Conservation (phyloP, 2,113 vertebrate species). For the Oryzias celebensis region DNA sequence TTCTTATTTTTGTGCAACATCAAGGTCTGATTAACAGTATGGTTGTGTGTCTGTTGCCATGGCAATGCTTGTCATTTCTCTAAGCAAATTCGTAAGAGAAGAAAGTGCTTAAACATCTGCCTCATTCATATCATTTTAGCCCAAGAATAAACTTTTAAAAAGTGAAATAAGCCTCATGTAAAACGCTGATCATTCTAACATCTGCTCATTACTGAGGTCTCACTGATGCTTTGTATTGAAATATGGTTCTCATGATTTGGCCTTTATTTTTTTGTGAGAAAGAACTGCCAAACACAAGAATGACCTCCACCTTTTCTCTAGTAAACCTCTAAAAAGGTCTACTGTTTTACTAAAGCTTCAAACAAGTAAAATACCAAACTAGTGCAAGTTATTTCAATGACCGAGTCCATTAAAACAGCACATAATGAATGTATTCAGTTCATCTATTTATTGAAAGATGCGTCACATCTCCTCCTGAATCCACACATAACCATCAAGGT, state of each 20-base stretch:
- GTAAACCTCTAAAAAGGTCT: too few relatives aligned
- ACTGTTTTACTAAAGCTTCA: too few relatives aligned
- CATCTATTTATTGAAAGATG: slow-evolving; percentile 1
- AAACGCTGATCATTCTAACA: too few relatives aligned
- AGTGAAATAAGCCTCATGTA: too few relatives aligned
- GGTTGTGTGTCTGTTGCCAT: background rate
- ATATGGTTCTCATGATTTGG: too few relatives aligned
- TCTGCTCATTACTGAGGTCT: too few relatives aligned
- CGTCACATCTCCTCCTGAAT: background rate
- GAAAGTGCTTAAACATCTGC: background rate
- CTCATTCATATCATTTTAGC: background rate
- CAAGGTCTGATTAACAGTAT: background rate
- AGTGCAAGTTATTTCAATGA: background rate
- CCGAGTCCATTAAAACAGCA: background rate
- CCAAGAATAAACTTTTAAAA: too few relatives aligned
- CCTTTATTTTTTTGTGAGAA: too few relatives aligned
- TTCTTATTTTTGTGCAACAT: too few relatives aligned
- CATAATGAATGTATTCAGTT: slow-evolving; percentile 9
- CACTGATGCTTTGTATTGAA: too few relatives aligned
- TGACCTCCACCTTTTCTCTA: too few relatives aligned
- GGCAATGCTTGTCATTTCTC: background rate
- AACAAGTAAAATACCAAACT: slow-evolving; percentile 8
- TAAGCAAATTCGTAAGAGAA: background rate
- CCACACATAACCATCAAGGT: background rate
- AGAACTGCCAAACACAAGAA: too few relatives aligned